Base-by-base conservation (phyloP, 92 coral and sea anemone genomes). In the Epizoanthus stellaris region DNA sequence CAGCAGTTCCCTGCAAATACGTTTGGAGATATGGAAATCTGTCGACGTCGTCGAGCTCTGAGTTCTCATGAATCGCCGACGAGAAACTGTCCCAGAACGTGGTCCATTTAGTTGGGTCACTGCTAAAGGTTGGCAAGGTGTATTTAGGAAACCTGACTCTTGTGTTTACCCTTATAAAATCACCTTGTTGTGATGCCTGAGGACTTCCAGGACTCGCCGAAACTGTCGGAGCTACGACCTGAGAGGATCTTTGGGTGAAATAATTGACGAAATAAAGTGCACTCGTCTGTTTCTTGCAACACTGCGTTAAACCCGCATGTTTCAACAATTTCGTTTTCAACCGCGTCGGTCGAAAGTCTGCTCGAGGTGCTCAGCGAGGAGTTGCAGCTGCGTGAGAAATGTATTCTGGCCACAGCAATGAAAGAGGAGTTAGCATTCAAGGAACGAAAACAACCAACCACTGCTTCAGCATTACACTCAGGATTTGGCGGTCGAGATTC, bases 51-150 rank as follows among this genome's bases (percentile, higher is more conserved):
- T 73, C 65, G 3, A 77, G 53, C 20, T 57, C 49, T 20, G 53
- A 9, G 43, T 79, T 70, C 19, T 79, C 73, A 34, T 86, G 85
- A 20, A 86, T 79, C 17, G 89, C 85, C 14, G 85, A 86, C 7
- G 64, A 23, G 57, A 58, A 86, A 54, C 84, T 65, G 49, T 86
- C 89, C 89, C 89, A 86, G 38, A 86, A 86, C 1, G 88, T 56
- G 5, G 70, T 25, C 88, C 88, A 85, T 25, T 73, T 56, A 19
- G 39, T 80, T 12, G 76, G 25, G 25, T 23, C 25, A 23, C 25
- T 0, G 25, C 25, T 23, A 0, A 23, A 23, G 25, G 25, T 23
- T 23, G 25, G 25, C 25, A 23, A 23, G n/a, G 76, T 16, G 54
- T 20, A 64, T 64, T 64, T 64, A 0, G 69, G 69, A 11, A 21